Base-by-base conservation (phyloP, 1,140 invertebrate species). In the Trachymyrmex septentrionalis region DNA sequence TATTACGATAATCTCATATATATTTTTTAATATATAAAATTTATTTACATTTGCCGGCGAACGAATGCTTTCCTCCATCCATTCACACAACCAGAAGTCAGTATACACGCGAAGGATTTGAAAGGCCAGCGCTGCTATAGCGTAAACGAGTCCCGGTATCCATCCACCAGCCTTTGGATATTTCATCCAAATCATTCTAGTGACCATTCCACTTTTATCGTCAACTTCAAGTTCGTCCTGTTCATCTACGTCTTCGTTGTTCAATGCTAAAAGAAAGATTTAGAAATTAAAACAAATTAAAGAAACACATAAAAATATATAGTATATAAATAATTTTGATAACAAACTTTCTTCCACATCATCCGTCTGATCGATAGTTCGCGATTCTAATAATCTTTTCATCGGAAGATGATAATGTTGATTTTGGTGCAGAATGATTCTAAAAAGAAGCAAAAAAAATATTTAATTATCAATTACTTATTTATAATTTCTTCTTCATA, bases 121-220 rank as follows among this genome's bases (percentile, higher is more conserved):
- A 94, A 96, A 96, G 76, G 95, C 94, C 85, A 97, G 87, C 64
- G 96, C 96, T 21, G 96, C 95, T 57, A 95, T 89, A 77, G 97
- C 93, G 91, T 96, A 97, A 85, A 93, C 91, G 21, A 96, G 66
- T 76, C 96, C 96, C 76, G 96, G 93, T 55, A 95, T 88, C 67
- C 96, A 91, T 1, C 97, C 97, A 90, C 97, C 97, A 21, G 97
- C 96, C 72, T 94, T 95, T 80, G 97, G 92, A 90, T 97, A 97
- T 48, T 96, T 93, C 64, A 96, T 87, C 94, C 97, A 97, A 67
- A 97, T 96, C 87, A 94, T 94, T 82, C 93, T 92, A 24, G 96
- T 96, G 86, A 93, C 92, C 34, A 90, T 63, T 50, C 87, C 90
- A 16, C 86, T 71, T 30, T 21, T 76, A 38, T 91, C 88, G 24